phyloP scores from a whole-genome alignment of 2,888 invertebrate species.

The Calameuta filiformis region DNA sequence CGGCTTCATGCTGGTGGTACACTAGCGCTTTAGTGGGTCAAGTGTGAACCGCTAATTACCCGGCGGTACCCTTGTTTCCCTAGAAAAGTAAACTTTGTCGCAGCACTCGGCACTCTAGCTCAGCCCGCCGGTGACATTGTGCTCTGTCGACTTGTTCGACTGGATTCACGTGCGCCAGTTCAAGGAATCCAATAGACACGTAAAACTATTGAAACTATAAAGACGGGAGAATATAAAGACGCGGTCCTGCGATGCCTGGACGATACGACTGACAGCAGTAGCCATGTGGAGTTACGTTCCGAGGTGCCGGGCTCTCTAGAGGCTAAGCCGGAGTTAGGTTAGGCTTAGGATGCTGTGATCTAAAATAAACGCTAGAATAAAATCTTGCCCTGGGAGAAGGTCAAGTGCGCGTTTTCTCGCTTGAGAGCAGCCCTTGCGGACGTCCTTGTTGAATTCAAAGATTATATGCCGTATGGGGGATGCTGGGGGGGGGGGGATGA shows the following conservation, averaged over 20 bases:
- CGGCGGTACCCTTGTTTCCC: conserved; percentile 26
- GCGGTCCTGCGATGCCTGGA: neutral
- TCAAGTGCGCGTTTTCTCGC: neutral
- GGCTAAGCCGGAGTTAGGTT: neutral
- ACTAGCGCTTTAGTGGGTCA: conserved; percentile 41
- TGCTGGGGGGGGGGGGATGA: neutral
- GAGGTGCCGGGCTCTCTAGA: neutral
- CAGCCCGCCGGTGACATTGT: neutral
- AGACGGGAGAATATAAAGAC: neutral
- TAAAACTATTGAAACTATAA: neutral
- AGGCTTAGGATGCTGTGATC: neutral
- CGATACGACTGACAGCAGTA: neutral
- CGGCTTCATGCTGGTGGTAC: neutral
- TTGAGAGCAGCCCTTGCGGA: neutral
- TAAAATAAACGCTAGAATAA: neutral
- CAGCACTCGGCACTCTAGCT: neutral
- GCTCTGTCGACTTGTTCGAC: neutral
- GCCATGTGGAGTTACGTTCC: neutral
- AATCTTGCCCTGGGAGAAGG: neutral
- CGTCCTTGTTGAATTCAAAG: neutral
- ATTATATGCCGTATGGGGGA: neutral
- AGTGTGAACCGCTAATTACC: conserved; percentile 53
- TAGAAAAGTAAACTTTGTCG: conserved; percentile 3
- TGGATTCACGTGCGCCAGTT: neutral
- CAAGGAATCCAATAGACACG: neutral